Evolutionary conservation across 2,113 vertebrate species (phyloP).

Genomic region (Chionomys nivalis): DNA sequence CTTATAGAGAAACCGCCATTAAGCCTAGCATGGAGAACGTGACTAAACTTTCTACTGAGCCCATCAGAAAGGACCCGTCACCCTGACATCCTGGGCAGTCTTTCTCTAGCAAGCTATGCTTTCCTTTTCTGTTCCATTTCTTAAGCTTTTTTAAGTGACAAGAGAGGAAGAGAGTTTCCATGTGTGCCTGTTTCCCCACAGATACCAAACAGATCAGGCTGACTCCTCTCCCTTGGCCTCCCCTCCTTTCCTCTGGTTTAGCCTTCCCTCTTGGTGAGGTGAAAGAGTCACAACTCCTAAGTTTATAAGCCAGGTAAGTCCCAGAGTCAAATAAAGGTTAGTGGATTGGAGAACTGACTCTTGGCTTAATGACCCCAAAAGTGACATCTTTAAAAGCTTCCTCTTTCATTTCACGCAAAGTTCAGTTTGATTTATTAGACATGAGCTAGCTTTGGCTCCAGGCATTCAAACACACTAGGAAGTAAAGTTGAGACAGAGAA

Average conservation of each 20-base stretch:
- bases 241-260: neutral
- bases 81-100: neutral
- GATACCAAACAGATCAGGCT: neutral
- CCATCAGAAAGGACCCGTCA: neutral
- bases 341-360: conserved; percentile 40
- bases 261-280: neutral
- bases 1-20: neutral
- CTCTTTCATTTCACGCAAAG: conserved; percentile 54
- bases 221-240: neutral
- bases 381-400: conserved; percentile 71
- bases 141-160: neutral
- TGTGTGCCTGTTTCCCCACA: neutral
- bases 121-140: neutral
- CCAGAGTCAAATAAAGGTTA: conserved; percentile 65
- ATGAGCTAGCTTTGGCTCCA: conserved; percentile 1
- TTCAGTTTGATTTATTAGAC: conserved; percentile 54
- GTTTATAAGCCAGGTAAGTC: neutral
- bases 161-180: neutral
- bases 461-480: neutral
- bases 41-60: neutral
- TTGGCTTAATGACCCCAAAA: conserved; percentile 64
- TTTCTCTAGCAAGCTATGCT: neutral
- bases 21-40: neutral
- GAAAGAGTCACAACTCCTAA: neutral
- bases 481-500: conserved; percentile 24